Evolutionary conservation across 2,113 vertebrate species (phyloP), one percentile per base, ranked within the genome.

Genomic region (Istiophorus platypterus): DNA sequence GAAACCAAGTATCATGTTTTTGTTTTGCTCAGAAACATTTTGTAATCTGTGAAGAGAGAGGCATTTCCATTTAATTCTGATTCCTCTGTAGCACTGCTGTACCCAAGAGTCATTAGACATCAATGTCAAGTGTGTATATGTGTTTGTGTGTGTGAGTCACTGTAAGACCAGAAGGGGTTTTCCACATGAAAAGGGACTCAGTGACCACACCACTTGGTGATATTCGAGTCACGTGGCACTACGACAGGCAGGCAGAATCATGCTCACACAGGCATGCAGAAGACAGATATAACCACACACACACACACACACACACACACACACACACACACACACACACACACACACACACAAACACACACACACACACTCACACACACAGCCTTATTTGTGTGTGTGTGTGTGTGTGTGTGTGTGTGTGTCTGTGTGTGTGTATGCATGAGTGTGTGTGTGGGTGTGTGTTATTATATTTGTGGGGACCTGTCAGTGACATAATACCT

Each of bases 81-180:
- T 39, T 76, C 27, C 58, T 81, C 68, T 81, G 74, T 68, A 58
- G 78, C 49, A 4, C 51, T 52, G 63, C 52, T 82, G 64, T 52
- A 45, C 63, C 68, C 57, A 76, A 15, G 69, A 70, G 81, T 81
- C 85, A 84, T 51, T 22, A 61, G 13, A 56, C 64, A 81, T 88
- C 56, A 84, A 47, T 82, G 65, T 83, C 59, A 80, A 84, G 24
- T 65, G 52, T 69, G 63, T 54, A 1, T 49, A 13, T 66, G 61
- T 47, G 59, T 81, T 27, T 72, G 63, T 86, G 81, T 81, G 49
- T 89, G n/a, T 45, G 73, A 91, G 59, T 92, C 91, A 91, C 62
- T 80, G 42, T 86, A 79, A 58, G 86, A 90, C 85, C 89, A 94
- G 92, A 88, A 92, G 90, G 92, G 90, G 67, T 92, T 91, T 93